Evolutionary conservation across 2,888 invertebrate genomes (phyloP).

Genomic region (Cheilosia variabilis): DNA sequence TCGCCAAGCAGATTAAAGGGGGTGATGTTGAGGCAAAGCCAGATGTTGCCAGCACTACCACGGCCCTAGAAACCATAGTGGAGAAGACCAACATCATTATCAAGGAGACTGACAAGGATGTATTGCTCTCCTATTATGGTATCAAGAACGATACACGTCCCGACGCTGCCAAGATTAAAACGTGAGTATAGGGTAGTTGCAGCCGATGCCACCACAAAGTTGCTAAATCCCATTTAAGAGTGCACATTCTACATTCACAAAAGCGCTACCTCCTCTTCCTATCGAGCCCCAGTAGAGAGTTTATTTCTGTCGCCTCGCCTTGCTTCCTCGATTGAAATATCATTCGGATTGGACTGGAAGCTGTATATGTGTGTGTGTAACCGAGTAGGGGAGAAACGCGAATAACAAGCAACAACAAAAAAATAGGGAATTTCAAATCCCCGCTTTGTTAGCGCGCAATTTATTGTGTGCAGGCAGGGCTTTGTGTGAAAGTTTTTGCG

Average conservation of each 20-base stretch:
- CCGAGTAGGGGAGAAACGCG: neutral
- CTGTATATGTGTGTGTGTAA: slow-evolving; percentile 3
- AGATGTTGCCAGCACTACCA: slow-evolving; percentile 82
- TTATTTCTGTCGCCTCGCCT: neutral
- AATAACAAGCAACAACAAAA: slow-evolving; percentile 17
- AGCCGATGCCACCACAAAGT: slow-evolving; percentile 14
- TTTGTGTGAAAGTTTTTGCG: slow-evolving; percentile 53
- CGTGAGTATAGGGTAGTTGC: slow-evolving; percentile 84
- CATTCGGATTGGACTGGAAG: slow-evolving; percentile 29
- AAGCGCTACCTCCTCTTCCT: neutral
- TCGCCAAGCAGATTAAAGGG: slow-evolving; percentile 83
- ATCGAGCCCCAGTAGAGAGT: neutral
- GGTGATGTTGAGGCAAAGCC: slow-evolving; percentile 78
- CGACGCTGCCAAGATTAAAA: slow-evolving; percentile 93
- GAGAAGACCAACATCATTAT: slow-evolving; percentile 88
- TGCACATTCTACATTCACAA: slow-evolving; percentile 13
- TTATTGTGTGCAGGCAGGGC: slow-evolving; percentile 48
- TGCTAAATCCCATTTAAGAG: slow-evolving; percentile 46
- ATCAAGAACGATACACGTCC: slow-evolving; percentile 92
- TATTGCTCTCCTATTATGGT: slow-evolving; percentile 92
- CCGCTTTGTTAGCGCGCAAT: slow-evolving; percentile 61
- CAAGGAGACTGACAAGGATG: slow-evolving; percentile 89
- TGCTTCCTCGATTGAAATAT: slow-evolving; percentile 20
- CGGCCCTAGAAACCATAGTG: slow-evolving; percentile 85
- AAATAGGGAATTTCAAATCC: slow-evolving; percentile 52